Evolutionary conservation across 2,113 vertebrate genomes (phyloP).

Genomic region (Tapirus terrestris): DNA sequence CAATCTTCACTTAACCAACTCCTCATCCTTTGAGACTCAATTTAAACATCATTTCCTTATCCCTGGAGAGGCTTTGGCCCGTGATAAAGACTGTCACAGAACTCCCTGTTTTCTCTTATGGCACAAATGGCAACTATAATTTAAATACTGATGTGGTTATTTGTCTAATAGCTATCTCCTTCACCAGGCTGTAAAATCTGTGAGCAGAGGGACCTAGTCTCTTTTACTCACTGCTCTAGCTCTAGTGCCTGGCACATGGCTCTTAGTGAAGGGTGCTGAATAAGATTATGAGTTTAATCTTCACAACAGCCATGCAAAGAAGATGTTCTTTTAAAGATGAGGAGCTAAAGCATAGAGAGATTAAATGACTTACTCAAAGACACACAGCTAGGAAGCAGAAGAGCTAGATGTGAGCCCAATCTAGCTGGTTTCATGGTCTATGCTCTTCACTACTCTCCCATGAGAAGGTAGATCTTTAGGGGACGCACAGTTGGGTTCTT

Average conservation of each 20-base stretch:
- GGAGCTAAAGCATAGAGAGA: not conserved
- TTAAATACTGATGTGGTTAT: not conserved
- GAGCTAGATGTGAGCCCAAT: not conserved
- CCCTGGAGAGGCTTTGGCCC: not conserved
- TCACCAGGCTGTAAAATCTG: not conserved
- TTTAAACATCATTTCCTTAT: not conserved
- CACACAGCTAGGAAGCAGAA: not conserved
- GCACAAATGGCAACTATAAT: not conserved
- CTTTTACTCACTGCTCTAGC: not conserved
- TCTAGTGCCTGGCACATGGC: not conserved
- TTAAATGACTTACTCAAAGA: not conserved
- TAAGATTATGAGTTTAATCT: not conserved
- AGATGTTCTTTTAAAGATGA: not conserved
- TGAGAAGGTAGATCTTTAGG: not conserved
- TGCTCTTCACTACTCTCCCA: not conserved
- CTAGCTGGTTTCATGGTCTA: not conserved
- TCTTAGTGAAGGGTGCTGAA: not conserved
- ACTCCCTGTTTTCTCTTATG: not conserved
- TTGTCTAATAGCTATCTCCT: not conserved
- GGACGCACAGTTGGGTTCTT: not conserved
- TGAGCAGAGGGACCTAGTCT: not conserved
- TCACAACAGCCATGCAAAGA: not conserved
- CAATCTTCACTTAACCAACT: not conserved
- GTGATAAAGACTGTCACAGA: not conserved
- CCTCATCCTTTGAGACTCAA: not conserved